Percentiles rank a stretch among this genome's conserved stretches.
Conservation (phyloP, 2,113 vertebrate species). For the Panthera leo region DNA sequence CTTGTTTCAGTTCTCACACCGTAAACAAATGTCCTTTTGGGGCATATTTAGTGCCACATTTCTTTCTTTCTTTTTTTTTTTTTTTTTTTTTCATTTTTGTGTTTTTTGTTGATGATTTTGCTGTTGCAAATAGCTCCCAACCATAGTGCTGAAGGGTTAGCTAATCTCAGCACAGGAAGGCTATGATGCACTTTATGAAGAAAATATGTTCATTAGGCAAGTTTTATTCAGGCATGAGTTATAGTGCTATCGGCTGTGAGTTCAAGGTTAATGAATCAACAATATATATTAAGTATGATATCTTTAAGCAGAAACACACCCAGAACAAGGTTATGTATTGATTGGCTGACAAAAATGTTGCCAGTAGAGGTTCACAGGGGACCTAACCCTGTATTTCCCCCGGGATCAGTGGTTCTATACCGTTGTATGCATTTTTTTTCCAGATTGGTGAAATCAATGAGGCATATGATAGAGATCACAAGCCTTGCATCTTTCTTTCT, state of each 20-base stretch:
- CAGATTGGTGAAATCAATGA: background rate
- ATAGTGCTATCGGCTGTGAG: background rate
- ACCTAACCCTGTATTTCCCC: background rate
- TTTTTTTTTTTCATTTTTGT: background rate
- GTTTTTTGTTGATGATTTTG: background rate
- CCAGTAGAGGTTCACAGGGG: background rate
- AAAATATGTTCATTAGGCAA: background rate
- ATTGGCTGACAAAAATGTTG: background rate
- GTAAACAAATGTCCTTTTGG: background rate
- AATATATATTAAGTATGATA: background rate
- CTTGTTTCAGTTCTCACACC: background rate
- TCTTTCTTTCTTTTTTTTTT: background rate
- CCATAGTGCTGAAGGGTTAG: background rate
- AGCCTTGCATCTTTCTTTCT: background rate
- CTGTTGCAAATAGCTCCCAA: background rate
- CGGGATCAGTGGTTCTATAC: background rate
- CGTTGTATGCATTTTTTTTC: background rate
- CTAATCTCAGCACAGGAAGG: background rate
- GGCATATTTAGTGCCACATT: background rate
- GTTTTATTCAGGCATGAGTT: background rate
- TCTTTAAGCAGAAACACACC: background rate
- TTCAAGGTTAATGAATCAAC: constrained; percentile 11
- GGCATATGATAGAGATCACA: background rate
- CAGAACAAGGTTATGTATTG: background rate
- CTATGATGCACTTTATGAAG: background rate